phyloP scores from a whole-genome alignment of 2,888 invertebrate species.

The Aporophyla nigra region DNA sequence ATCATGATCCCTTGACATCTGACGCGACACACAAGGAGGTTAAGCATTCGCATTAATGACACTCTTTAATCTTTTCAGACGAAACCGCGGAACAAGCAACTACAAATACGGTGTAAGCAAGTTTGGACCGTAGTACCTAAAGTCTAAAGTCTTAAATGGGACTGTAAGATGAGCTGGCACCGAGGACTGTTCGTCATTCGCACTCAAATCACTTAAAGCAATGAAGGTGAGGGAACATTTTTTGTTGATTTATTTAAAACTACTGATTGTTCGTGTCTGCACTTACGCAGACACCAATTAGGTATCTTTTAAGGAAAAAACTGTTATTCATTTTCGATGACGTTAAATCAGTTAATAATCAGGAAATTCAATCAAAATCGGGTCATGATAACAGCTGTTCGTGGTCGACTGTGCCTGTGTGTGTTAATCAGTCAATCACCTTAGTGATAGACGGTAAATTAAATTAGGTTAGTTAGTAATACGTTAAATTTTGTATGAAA shows the following conservation, averaged over 20 bases:
- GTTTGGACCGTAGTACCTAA: slow-evolving; percentile 32
- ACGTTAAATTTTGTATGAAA: too few relatives aligned
- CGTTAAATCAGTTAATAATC: slow-evolving; percentile 20
- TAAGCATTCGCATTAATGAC: slow-evolving; percentile 56
- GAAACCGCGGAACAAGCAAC: slow-evolving; percentile 18
- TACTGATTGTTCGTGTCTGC: slow-evolving; percentile 37
- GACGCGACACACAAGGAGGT: slow-evolving; percentile 53
- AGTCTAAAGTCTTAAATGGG: slow-evolving; percentile 58
- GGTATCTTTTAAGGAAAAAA: slow-evolving; percentile 20
- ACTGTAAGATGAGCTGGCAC: slow-evolving; percentile 72
- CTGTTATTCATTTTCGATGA: background rate
- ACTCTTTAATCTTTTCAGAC: slow-evolving; percentile 64
- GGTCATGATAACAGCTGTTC: slow-evolving; percentile 5
- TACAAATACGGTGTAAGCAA: slow-evolving; percentile 28
- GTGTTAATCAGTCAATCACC: slow-evolving; percentile 16
- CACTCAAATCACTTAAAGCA: slow-evolving; percentile 73
- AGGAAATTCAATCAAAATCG: slow-evolving; percentile 40
- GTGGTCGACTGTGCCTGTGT: background rate
- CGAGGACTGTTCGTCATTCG: slow-evolving; percentile 63
- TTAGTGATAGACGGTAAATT: background rate
- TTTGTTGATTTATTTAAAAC: slow-evolving; percentile 57
- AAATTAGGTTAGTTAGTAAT: background rate
- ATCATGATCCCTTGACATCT: slow-evolving; percentile 66
- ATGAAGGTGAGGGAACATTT: slow-evolving; percentile 74
- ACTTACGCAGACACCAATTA: slow-evolving; percentile 17